Base-by-base conservation (phyloP, 2,113 vertebrate species). In the Ctenodactylus gundi region DNA sequence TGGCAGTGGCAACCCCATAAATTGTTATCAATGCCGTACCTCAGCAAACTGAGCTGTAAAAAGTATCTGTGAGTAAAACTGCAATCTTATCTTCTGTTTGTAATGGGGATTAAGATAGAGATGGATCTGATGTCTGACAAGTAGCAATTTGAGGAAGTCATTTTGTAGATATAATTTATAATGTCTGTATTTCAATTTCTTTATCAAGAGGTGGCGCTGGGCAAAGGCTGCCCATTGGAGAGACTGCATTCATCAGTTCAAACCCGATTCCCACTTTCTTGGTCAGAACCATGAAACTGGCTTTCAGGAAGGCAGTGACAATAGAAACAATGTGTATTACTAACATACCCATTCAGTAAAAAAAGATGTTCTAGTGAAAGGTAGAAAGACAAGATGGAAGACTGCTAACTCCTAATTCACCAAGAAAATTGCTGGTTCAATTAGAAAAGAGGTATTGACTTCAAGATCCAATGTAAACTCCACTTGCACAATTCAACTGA, bases 1-100 rank as follows among this genome's bases (percentile, higher is more conserved):
- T 90, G 53, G 4, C 55, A 90, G 13, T 85, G 75, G 76, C 94
- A 80, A n/a, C 8, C 57, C 67, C 60, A 85, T 23, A 85, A 88
- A 93, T 46, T 76, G 10, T 46, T 77, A 36, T 75, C 6, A 72
- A 31, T 84, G 70, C 12, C 41, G 1, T 81, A 88, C 29, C 34
- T 90, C 11, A 95, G 9, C 2, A 87, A 25, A 58, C 7, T n/a
- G 20, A 3, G 0, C 34, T 90, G 70, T n/a, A 76, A 90, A 60
- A 49, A n/a, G 25, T 64, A 36, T 68, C 44, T 58, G 23, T 13
- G 9, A 55, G n/a, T 46, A 55, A 23, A 1, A 51, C 11, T 67
- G 17, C 53, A 46, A 62, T 77, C 81, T 20, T 82, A 36, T 77
- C 18, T 44, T 75, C 18, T 46, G 4, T 85, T 55, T 76, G 31